Base-by-base conservation (phyloP, 2,113 vertebrate genomes). In the Dinomys branickii region DNA sequence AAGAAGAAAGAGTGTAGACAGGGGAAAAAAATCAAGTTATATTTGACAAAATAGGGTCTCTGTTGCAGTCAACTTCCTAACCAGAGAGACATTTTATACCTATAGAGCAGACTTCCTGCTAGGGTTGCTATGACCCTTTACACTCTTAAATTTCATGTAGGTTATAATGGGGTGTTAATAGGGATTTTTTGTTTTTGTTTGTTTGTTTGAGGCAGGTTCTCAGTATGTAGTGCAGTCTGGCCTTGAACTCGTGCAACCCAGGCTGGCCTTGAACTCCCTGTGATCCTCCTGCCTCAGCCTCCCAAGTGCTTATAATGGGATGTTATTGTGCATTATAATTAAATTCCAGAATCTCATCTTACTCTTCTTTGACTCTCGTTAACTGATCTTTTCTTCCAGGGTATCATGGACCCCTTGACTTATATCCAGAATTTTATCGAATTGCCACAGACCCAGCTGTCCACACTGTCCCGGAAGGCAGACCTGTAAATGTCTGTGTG, bases 371-470 rank as follows among this genome's bases (percentile, higher is more conserved):
- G 26, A 22, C 90, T 97, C 87, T 94, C 17, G 59, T 85, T 73
- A 20, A 96, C 59, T 52, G 26, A 83, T 95, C 33, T 96, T 28
- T 63, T 52, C 10, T 96, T 94, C 0, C 73, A 99, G 99, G 99
- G 65, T 99, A 99, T 98, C 99, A 99, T 0, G 99, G 99, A 5
- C 99, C 99, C 47, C 99, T 99, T 95, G 99, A 99, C 98, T 98
- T 99, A 86, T 99, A 99, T 98, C 99, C 99, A 1, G 99, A 99
- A 88, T 99, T 99, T 95, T 99, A 99, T 96, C 99, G 99, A 96
- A 99, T 99, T 71, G 99, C 99, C 95, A 99, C 99, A 20, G 99
- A 99, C 93, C 99, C 99, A 0, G 96, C 98, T 17, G 98, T 99
- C 50, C 99, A 99, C 97, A 98, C 98, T 0, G 99, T 99, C 69